Conservation (phyloP, 2,888 invertebrate species). For the Ceratothoa steindachneri region DNA sequence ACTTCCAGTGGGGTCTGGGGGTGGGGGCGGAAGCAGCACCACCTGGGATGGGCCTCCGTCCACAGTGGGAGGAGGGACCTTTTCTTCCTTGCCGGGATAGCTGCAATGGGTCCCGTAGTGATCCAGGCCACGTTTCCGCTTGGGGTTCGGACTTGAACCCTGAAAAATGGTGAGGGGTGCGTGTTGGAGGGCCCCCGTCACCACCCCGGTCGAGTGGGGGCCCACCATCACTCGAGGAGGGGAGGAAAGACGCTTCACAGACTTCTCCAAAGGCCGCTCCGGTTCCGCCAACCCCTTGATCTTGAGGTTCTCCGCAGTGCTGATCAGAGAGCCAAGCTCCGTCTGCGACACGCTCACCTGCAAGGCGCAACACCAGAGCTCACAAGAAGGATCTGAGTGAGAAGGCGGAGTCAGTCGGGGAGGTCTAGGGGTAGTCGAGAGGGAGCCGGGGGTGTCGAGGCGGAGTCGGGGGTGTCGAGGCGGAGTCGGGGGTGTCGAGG, state of each 20-base stretch:
- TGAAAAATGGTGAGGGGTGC: slow-evolving; percentile 38
- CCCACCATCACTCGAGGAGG: slow-evolving; percentile 31
- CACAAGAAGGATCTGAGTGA: not conserved
- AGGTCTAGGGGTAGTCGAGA: too few species aligned
- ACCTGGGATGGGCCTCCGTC: slow-evolving; percentile 30
- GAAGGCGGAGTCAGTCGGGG: not conserved
- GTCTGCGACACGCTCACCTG: slow-evolving; percentile 47
- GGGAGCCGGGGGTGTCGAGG: too few species aligned
- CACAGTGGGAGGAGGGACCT: not conserved
- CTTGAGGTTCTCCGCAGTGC: slow-evolving; percentile 46
- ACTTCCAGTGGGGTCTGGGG: slow-evolving; percentile 21
- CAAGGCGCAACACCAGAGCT: not conserved
- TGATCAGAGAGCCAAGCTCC: slow-evolving; percentile 44
- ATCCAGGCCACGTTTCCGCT: slow-evolving; percentile 42
- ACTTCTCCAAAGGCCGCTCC: slow-evolving; percentile 41
- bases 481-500: too few species aligned
- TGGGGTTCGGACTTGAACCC: slow-evolving; percentile 44
- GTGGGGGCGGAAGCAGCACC: slow-evolving; percentile 38
- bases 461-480: too few species aligned
- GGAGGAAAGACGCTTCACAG: slow-evolving; percentile 40
- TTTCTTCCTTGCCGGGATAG: not conserved
- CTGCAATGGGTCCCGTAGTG: slow-evolving; percentile 16
- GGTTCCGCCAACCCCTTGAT: slow-evolving; percentile 47
- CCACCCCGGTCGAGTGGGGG: slow-evolving; percentile 21
- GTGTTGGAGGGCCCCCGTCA: slow-evolving; percentile 27